Base-by-base conservation (phyloP, 2,888 invertebrate genomes). In the Xanthorhoe designata region DNA sequence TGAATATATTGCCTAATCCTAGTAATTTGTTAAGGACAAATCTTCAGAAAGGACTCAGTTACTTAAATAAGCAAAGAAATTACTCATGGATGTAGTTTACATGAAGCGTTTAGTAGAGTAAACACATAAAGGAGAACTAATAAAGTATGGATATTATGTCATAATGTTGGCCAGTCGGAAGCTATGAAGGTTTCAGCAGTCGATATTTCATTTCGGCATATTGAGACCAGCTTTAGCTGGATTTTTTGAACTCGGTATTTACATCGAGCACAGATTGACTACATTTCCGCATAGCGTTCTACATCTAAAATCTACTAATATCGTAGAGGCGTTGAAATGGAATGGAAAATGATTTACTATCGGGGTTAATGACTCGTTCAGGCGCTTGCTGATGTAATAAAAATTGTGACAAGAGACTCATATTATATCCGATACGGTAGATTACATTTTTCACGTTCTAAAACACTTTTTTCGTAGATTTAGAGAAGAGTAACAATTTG, bases 141-240 rank as follows among this genome's bases (percentile, higher is more conserved):
- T 86, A 86, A 86, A 87, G 86, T 83, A 83, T 81, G 82, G 82
- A 85, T 80, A 85, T 84, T 79, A 82, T 74, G 75, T 59, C 59
- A 59, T 59, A 51, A 24, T 79, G 75, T 74, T 75, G 68, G 81
- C 78, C 80, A 81, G 56, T 76, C 75, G 73, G 61, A 64, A 52
- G 57, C 53, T 50, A 45, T 71, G 71, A 72, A 75, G 80, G 81
- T 84, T 86, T 80, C 74, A 67, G 69, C 72, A 71, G 65, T 74
- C 81, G 77, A 86, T 85, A 85, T 89, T 89, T 88, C 85, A 89
- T 85, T 84, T 85, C 79, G 75, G 74, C 80, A 67, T 84, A 82
- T 83, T 82, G 78, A 79, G 78, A 72, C 72, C 83, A 62, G 62
- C 55, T 54, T 6, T 17, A 49, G 63, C 38, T 63, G 62, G 80